Conservation (phyloP, 37 sponge, comb jelly and placozoan genomes). For the Trichoplax adhaerens region DNA sequence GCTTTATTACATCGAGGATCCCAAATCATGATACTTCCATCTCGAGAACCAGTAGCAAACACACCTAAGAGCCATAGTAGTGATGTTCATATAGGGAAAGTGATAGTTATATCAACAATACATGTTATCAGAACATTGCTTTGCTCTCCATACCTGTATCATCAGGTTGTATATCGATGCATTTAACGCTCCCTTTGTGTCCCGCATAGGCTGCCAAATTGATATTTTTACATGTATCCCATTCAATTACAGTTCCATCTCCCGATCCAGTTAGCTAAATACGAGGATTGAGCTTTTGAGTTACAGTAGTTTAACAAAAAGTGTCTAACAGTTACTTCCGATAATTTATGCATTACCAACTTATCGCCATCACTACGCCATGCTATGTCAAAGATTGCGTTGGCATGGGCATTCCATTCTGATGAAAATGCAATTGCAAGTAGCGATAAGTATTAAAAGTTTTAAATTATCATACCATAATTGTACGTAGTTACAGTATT, state of each 20-base stretch:
- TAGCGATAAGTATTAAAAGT: not conserved
- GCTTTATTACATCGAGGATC: constrained; percentile 23
- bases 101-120: not conserved
- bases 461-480: too few species aligned
- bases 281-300: not conserved
- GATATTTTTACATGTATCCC: constrained; percentile 27
- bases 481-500: too few species aligned
- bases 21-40: constrained; percentile 49
- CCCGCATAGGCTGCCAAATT: not conserved
- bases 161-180: constrained; percentile 18
- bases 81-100: not conserved
- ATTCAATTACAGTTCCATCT: constrained; percentile 22
- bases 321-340: not conserved
- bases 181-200: constrained; percentile 45
- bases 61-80: constrained; percentile 16
- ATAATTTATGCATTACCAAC: constrained; percentile 20
- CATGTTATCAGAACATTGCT: not conserved
- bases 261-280: constrained; percentile 44
- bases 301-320: not conserved
- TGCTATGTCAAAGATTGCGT: constrained; percentile 52
- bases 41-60: constrained; percentile 50
- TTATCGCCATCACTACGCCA: constrained; percentile 22
- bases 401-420: constrained; percentile 26
- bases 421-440: not conserved
- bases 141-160: constrained; percentile 24